These are phyloP conservation scores for Uropetala carovei DNA, from an alignment of 2,888 invertebrate species.

Conservation along the genomic window DNA sequence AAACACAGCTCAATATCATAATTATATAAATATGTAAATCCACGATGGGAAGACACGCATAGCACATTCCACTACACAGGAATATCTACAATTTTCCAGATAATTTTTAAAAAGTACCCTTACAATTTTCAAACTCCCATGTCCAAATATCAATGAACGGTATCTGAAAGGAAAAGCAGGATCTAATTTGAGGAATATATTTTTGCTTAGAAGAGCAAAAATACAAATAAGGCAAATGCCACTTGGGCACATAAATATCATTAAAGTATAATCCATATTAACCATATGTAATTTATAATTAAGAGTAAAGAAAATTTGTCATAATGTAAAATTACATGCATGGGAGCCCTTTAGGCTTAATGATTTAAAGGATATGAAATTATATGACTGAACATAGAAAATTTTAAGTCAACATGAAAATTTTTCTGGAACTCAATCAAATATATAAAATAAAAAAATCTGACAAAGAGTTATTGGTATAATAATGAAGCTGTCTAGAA, in stretches of 20 bases:
- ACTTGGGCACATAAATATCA: background rate
- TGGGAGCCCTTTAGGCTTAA: too few species aligned
- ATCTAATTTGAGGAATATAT: constrained; percentile 41
- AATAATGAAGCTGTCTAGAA: background rate
- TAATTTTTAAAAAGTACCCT: constrained; percentile 35
- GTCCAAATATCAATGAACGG: constrained; percentile 50
- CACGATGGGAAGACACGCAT: background rate
- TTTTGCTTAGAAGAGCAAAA: constrained; percentile 2
- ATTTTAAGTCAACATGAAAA: too few species aligned
- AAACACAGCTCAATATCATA: background rate
- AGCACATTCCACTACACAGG: constrained; percentile 48
- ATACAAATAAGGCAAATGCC: background rate
- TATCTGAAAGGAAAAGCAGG: constrained; percentile 55
- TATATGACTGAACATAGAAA: too few species aligned
- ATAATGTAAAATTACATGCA: too few species aligned
- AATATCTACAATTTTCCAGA: constrained; percentile 25
- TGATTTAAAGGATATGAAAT: too few species aligned
- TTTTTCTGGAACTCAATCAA: too few species aligned
- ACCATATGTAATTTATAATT: too few species aligned
- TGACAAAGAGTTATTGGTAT: background rate
- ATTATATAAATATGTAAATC: background rate
- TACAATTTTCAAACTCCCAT: constrained; percentile 43
- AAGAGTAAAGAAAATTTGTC: too few species aligned
- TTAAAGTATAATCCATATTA: too few species aligned
- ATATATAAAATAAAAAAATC: background rate